Base-by-base conservation (phyloP, 2,888 invertebrate genomes). In the Keiferia lycopersicella region DNA sequence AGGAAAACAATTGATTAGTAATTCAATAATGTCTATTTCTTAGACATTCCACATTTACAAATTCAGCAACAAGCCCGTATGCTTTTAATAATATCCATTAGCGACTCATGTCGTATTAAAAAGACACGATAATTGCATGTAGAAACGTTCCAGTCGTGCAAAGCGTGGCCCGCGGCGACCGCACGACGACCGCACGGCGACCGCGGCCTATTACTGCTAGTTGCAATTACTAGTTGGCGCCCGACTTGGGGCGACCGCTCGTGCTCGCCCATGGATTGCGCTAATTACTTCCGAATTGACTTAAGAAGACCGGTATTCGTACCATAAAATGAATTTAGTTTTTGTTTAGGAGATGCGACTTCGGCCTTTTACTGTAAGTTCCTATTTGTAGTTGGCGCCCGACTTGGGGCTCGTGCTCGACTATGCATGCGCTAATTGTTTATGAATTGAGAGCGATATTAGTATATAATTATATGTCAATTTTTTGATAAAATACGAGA, bases 151-250 rank as follows among this genome's bases (percentile, higher is more conserved):
- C 18, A 4, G 34, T 11, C 18, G 1, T 51, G 51, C 51, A 22
- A 51, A 51, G 22, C 51, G 51, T 51, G 4, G 51, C 51, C 51
- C 51, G 16, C 56, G 16, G 16, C 16, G 26, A 3, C 56, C 56
- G 11, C 53, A 53, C n/a, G 53, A 3, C 20, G 26, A 56, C 56
- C 56, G 56, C 56, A 56, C 34, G 34, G 56, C 30, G 56, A 56
- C 56, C 56, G 56, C 56, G 56, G 30, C 56, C 56, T 56, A 56
- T 56, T 56, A 56, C 26, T 34, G 30, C 18, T 7, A 51, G 8
- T 30, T 56, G 34, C 56, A 56, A 56, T 56, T 45, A 4, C 45
- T 56, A 56, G 56, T 34, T 56, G 56, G 56, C 56, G 56, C 56
- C 56, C 56, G n/a, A 34, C 56, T n/a, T 26, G 56, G 56, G 56